phyloP scores from a whole-genome alignment of 23 tunicate species.

The Aplidium turbinatum region DNA sequence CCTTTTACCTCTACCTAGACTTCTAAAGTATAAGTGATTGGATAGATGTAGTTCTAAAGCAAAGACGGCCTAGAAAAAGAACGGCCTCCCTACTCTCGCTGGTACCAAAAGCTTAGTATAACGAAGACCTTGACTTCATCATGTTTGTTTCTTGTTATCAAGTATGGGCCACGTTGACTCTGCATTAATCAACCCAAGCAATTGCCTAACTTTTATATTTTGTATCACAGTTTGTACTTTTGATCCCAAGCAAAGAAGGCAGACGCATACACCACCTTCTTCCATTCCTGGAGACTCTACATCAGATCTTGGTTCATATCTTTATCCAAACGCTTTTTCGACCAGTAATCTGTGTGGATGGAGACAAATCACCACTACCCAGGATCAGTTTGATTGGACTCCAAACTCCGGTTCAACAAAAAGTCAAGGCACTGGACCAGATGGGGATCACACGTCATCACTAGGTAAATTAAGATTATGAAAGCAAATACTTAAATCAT shows the following conservation, averaged over 20 bases:
- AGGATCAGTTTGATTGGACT: constrained; percentile 80
- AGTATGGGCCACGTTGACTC: no score
- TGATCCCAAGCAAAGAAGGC: constrained; percentile 19
- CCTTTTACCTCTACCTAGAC: no score
- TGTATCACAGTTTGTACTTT: constrained; percentile 77
- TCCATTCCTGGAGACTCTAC: constrained; percentile 1
- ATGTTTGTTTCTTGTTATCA: no score
- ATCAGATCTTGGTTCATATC: constrained; percentile 44
- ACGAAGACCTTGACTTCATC: no score
- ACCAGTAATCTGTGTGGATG: constrained; percentile 69
- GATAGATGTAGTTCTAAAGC: no score
- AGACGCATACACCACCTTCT: constrained; percentile 8
- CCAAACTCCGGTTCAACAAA: constrained; percentile 46
- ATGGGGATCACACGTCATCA: constrained; percentile 75
- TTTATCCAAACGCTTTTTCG: background rate
- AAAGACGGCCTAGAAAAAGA: no score
- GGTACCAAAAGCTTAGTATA: no score
- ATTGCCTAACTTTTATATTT: background rate
- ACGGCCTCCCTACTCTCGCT: no score
- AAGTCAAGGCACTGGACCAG: constrained; percentile 77
- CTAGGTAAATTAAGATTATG: constrained; percentile 63
- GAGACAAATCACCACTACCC: constrained; percentile 36
- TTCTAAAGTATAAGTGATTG: no score
- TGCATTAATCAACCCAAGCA: no score
- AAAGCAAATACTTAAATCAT: background rate